These are phyloP conservation scores for Drosophila sordidula DNA, from an alignment of 2,888 invertebrate genomes.

Conservation along the genomic window DNA sequence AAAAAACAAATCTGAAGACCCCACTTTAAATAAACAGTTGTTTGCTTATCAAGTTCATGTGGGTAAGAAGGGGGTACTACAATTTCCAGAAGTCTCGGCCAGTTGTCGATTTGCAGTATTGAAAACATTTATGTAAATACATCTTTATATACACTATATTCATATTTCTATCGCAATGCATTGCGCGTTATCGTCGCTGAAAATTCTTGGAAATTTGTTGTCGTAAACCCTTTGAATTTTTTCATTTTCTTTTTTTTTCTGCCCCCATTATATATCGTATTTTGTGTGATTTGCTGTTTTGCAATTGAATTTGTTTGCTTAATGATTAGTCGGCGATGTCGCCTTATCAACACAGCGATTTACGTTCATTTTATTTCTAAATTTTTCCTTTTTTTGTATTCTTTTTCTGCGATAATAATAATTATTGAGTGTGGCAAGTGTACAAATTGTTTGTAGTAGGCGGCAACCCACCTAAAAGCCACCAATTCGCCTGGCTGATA, in stretches of 20 bases:
- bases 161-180: conserved; percentile 23
- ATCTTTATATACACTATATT: background rate
- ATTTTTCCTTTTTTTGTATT: conserved; percentile 3
- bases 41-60: conserved; percentile 20
- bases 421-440: conserved; percentile 61
- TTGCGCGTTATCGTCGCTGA: conserved; percentile 50
- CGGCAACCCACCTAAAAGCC: conserved; percentile 21
- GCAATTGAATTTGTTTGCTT: conserved; percentile 63
- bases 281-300: conserved; percentile 61
- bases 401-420: conserved; percentile 43
- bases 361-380: conserved; percentile 13
- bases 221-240: conserved; percentile 39
- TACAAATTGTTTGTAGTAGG: conserved; percentile 15
- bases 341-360: conserved; percentile 52
- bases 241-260: conserved; percentile 15
- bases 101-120: conserved; percentile 31
- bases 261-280: conserved; percentile 52
- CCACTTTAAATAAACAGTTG: conserved; percentile 5
- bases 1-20: conserved; percentile 1
- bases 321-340: conserved; percentile 43
- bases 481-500: conserved; percentile 32
- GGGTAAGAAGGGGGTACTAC: background rate
- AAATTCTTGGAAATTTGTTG: conserved; percentile 58
- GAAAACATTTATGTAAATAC: conserved; percentile 23
- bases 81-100: conserved; percentile 33